phyloP scores from a whole-genome alignment of 2,888 invertebrate species.

The Ptychoptera contaminata region DNA sequence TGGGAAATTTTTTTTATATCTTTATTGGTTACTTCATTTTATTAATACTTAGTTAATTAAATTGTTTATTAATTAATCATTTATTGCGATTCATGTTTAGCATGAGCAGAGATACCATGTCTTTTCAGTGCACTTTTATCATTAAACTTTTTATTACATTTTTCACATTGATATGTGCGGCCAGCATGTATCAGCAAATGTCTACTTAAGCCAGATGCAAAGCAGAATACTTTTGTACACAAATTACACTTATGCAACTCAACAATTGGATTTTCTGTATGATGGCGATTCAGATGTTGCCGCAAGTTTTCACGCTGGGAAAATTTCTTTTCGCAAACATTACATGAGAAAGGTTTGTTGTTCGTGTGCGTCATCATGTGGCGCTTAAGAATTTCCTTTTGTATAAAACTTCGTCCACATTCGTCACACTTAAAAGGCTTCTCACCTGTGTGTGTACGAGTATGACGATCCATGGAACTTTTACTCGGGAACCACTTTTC shows the following conservation, averaged over 20 bases:
- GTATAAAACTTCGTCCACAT: conserved; percentile 51
- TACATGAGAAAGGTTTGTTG: conserved; percentile 49
- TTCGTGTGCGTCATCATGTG: conserved; percentile 43
- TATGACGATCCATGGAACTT: conserved; percentile 51
- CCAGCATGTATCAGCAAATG: conserved; percentile 50
- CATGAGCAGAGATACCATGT: conserved; percentile 33
- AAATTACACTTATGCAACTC: conserved; percentile 49
- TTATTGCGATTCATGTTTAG: not conserved
- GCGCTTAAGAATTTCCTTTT: conserved; percentile 49
- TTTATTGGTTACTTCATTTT: not conserved
- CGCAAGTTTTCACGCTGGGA: conserved; percentile 53
- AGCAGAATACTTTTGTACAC: conserved; percentile 40
- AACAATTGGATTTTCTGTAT: conserved; percentile 39
- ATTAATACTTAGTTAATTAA: not conserved
- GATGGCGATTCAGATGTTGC: conserved; percentile 41
- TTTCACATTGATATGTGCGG: conserved; percentile 43
- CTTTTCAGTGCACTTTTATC: conserved; percentile 57
- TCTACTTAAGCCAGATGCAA: conserved; percentile 48
- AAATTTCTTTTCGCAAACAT: conserved; percentile 48
- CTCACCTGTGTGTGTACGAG: conserved; percentile 45
- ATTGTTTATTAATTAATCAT: not conserved
- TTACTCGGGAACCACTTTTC: conserved; percentile 50
- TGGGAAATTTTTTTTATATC: no score
- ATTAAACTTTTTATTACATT: conserved; percentile 49
- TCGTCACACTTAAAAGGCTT: conserved; percentile 36